Evolutionary conservation across 2,888 invertebrate species (phyloP), one percentile per base, ranked within the genome.

Genomic region (Rhingia rostrata): DNA sequence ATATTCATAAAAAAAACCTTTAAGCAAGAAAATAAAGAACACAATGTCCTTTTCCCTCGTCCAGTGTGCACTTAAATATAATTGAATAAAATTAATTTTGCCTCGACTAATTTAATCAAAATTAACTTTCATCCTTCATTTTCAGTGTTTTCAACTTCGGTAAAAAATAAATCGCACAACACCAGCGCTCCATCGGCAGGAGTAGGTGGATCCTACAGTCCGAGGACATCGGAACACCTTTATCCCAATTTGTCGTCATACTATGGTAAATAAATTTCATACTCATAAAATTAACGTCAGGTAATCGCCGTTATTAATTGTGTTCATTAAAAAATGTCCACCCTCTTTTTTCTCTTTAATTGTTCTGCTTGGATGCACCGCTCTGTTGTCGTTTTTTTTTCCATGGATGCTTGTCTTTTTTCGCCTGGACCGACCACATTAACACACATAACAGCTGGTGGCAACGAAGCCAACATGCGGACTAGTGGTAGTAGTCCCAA

Each of bases 401-500:
- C 41, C n/a, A 10, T 58, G 22, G 22, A 22, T 22, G 22, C 56
- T 37, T 70, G 43, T 54, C 47, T 43, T 10, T 60, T 33, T 33
- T n/a, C 45, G 22, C 7, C 6, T 58, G 49, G 33, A 22, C 51
- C n/a, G 33, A 22, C 22, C 22, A 22, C 22, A 37, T 74, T 56
- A 45, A 67, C 60, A 12, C 33, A 41, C 14, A 45, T 2, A 49
- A 58, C 66, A 67, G 66, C 41, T 66, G 80, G 49, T 37, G 2
- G 22, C 22, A 77, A 79, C 83, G 39, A 75, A 86, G 86, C 53
- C 79, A 81, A 79, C 53, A 83, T 69, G 69, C 70, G 81, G 64
- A 87, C 83, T 66, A 86, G 87, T 61, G 87, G 86, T 54, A 87
- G 87, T 83, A 87, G 86, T 86, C 86, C 86, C 80, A 86, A 85